Conservation (phyloP, 2,113 vertebrate species). For the Suricata suricatta region DNA sequence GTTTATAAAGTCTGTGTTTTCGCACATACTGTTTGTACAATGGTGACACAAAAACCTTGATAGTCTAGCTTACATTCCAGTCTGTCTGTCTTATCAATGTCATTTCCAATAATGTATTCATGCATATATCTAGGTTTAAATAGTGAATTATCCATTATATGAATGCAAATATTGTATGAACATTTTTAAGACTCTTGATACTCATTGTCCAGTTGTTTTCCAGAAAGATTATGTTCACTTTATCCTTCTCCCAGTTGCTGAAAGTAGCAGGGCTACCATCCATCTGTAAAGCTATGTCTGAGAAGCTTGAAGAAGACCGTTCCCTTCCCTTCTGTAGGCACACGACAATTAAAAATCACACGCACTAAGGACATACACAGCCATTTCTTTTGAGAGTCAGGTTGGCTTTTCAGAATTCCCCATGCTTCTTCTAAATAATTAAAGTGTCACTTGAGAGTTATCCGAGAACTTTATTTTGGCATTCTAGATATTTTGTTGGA, state of each 20-base stretch:
- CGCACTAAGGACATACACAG: not conserved
- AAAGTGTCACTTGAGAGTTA: not conserved
- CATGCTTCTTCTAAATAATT: not conserved
- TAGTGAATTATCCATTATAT: not conserved
- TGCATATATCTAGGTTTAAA: not conserved
- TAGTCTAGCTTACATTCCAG: not conserved
- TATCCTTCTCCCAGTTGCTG: not conserved
- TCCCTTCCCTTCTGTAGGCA: not conserved
- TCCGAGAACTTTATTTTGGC: not conserved
- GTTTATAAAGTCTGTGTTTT: not conserved
- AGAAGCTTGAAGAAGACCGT: not conserved
- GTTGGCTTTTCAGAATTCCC: not conserved
- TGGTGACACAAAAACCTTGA: not conserved
- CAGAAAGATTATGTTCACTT: not conserved
- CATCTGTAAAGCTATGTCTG: not conserved
- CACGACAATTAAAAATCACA: not conserved
- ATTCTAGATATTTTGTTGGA: not conserved
- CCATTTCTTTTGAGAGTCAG: not conserved
- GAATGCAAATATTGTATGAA: not conserved
- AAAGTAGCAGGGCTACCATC: not conserved
- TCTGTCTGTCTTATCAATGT: not conserved
- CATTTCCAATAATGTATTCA: not conserved
- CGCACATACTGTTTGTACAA: not conserved
- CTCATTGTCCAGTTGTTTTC: not conserved
- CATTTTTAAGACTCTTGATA: not conserved